These are phyloP conservation scores for Cataglyphis altisquamis DNA, from an alignment of 2,888 invertebrate genomes.

Conservation along the genomic window DNA sequence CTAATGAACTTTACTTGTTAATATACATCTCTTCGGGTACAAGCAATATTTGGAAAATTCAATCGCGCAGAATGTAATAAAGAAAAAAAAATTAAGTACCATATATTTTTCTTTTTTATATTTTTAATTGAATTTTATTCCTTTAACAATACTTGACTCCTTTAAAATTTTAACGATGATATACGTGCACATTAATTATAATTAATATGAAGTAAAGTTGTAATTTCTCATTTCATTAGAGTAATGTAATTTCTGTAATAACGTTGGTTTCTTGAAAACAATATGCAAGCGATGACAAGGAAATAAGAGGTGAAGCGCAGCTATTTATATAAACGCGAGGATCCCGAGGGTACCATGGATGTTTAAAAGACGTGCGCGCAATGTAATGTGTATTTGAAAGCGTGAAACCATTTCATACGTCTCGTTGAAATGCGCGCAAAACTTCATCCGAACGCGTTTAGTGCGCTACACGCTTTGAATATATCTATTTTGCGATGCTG, in stretches of 20 bases:
- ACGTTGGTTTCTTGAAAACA: not conserved
- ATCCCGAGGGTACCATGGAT: not conserved
- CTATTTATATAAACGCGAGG: not conserved
- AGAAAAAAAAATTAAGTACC: not conserved
- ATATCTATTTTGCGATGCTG: not conserved
- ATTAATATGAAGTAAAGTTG: not conserved
- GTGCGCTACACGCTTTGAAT: slow-evolving; percentile 11
- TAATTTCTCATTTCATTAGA: slow-evolving; percentile 1
- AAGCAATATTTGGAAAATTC: not conserved
- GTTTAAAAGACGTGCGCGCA: slow-evolving; percentile 9
- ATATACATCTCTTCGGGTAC: not conserved
- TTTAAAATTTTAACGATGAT: not conserved
- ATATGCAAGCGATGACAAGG: not conserved
- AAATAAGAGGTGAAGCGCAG: not conserved
- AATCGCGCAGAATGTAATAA: not conserved
- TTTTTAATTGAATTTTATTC: not conserved
- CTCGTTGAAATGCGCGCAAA: not conserved
- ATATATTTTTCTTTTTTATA: not conserved
- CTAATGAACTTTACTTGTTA: not conserved
- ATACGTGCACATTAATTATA: not conserved
- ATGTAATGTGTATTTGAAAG: slow-evolving; percentile 10
- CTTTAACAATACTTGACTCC: not conserved
- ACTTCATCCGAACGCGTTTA: slow-evolving; percentile 27
- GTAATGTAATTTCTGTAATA: slow-evolving; percentile 8
- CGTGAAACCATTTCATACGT: slow-evolving; percentile 5